phyloP scores from a whole-genome alignment of 2,113 vertebrate species.

The Myotis brandtii region DNA sequence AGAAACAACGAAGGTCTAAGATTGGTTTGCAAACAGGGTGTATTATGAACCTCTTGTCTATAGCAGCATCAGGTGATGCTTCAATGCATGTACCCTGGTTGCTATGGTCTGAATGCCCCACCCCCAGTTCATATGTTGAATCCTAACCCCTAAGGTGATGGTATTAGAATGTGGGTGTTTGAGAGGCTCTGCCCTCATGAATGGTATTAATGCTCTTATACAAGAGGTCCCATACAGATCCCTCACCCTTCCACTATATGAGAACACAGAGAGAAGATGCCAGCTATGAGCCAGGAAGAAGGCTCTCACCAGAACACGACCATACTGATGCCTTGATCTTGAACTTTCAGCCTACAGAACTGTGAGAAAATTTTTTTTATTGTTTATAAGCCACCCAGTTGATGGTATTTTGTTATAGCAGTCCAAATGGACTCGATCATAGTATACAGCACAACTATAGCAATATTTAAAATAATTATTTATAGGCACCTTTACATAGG shows the following conservation, averaged over 20 bases:
- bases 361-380: not conserved
- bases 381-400: not conserved
- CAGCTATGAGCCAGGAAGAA: not conserved
- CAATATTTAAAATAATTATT: not conserved
- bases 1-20: not conserved
- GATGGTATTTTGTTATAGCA: not conserved
- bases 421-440: not conserved
- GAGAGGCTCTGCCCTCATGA: not conserved
- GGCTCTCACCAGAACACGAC: not conserved
- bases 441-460: not conserved
- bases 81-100: not conserved
- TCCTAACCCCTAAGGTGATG: not conserved
- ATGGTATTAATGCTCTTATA: not conserved
- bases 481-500: not conserved
- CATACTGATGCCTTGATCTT: not conserved
- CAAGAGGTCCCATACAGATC: not conserved
- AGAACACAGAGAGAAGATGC: not conserved
- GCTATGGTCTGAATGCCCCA: not conserved
- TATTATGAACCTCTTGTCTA: not conserved
- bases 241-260: not conserved
- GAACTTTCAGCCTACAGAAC: not conserved
- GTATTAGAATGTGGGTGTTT: not conserved
- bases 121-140: not conserved
- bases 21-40: not conserved
- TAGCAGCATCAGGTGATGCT: not conserved